Conservation (phyloP, 1,140 invertebrate genomes). For the Danaus plexippus region DNA sequence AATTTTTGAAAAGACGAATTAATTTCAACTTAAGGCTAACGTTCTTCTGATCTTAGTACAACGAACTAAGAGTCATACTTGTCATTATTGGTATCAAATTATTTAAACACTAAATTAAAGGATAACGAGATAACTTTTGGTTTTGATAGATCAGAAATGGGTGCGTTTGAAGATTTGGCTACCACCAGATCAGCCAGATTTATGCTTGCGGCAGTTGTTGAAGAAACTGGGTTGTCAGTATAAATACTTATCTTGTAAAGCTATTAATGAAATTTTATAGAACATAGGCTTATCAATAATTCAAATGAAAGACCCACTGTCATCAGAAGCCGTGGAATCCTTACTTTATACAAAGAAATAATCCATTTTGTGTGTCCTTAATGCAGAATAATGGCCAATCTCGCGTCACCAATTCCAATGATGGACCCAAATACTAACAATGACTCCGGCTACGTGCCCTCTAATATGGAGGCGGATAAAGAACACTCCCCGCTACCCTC, state of each 20-base stretch:
- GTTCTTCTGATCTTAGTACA: no score
- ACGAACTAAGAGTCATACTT: no score
- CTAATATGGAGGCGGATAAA: slow-evolving; percentile 59
- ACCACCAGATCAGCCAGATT: slow-evolving; percentile 53
- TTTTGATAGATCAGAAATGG: slow-evolving; percentile 54
- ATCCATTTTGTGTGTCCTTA: no score
- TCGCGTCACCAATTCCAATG: slow-evolving; percentile 64
- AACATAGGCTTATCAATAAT: no score
- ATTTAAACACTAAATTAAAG: no score
- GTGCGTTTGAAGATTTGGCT: slow-evolving; percentile 49
- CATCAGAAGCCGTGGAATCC: no score
- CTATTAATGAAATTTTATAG: neutral
- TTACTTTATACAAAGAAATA: no score
- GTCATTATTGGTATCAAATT: no score
- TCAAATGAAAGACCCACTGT: no score
- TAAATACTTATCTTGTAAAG: neutral
- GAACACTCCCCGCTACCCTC: slow-evolving; percentile 53
- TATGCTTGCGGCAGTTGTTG: slow-evolving; percentile 62
- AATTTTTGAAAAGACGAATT: no score
- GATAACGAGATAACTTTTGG: slow-evolving; percentile 19
- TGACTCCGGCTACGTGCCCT: slow-evolving; percentile 58
- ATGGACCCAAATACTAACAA: slow-evolving; percentile 66
- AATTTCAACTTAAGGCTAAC: no score
- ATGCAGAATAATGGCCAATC: slow-evolving; percentile 59
- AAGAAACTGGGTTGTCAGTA: slow-evolving; percentile 62